Evolutionary conservation across 1,140 invertebrate genomes (phyloP), one percentile per base, ranked within the genome.

Genomic region (Matsumurasca onukii): DNA sequence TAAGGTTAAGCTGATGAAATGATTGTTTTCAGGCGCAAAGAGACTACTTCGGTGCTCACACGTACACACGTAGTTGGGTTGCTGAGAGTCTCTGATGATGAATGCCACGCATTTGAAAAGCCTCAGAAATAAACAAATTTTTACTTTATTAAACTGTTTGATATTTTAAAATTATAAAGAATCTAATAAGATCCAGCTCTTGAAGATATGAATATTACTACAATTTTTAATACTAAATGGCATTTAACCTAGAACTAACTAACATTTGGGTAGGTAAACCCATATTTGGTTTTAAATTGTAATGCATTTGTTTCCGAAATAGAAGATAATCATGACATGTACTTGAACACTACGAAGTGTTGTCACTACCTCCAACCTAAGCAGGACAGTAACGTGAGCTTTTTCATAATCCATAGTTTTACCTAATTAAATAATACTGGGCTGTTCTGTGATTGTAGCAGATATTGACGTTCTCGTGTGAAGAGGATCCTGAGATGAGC

Each of bases 1-100:
- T n/a, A n/a, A n/a, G n/a, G n/a, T n/a, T 9, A 45, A 45, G 9
- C 39, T 9, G n/a, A n/a, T n/a, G 9, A 72, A 29, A 15, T 70
- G 67, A 70, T 74, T 73, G 76, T 70, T 82, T 83, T 27, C 85
- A 97, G 87, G 98, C 98, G 0, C 97, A 99, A 80, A 82, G 98
- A 49, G 98, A 99, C 80, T 99, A 98, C 77, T 99, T 99, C 78
- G 98, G 98, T 0, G 98, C 98, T 0, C 98, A 99, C 79, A 99
- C 97, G 0, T 99, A 99, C 75, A 97, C 99, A 79, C 79, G n/a
- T n/a, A n/a, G n/a, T n/a, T n/a, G n/a, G n/a, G n/a, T n/a, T n/a
- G n/a, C n/a, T n/a, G n/a, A n/a, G n/a, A n/a, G n/a, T n/a, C n/a
- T n/a, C n/a, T n/a, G n/a, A n/a, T n/a, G n/a, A n/a, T n/a, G n/a